Evolutionary conservation across 1,140 invertebrate genomes (phyloP), one percentile per base, ranked within the genome.

Genomic region (Drosophila bipectinata): DNA sequence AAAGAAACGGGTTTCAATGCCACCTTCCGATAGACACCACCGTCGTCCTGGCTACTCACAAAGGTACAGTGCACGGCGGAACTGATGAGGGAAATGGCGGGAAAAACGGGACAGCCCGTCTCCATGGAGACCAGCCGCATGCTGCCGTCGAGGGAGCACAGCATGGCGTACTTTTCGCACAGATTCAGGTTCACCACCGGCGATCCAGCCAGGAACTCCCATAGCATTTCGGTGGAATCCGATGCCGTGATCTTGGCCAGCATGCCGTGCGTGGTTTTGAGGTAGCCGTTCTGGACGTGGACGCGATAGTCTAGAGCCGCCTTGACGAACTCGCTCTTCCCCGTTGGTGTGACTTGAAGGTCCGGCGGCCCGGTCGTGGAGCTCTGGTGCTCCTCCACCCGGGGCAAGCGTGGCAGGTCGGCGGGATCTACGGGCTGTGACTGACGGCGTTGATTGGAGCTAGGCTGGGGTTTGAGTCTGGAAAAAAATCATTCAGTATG

Each of bases 111-210:
- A 7, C 56, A 78, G 24, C 91, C 91, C 7, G 78, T 92, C 4
- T 68, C 49, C 75, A 92, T 82, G 37, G 79, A 37, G 9, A 92
- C 45, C 10, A 92, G 62, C 8, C 91, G 79, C 59, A 92, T 61
- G 28, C 83, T 90, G 21, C 91, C 87, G 55, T 92, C 91, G 28
- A 91, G 61, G 15, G 87, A 87, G 58, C 91, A 90, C 18, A 92
- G 53, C 76, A 92, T 80, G 12, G 79, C 87, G 44, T 90, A 91
- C 56, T 92, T 92, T 1, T 66, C 62, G 45, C 89, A 91, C 34
- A 92, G 75, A 78, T 90, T 90, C 39, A 91, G 87, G 62, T 89
- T 92, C 6, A 89, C 77, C 39, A 92, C 61, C 8, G 91, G 87
- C 18, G 91, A 92, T 1, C 91, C 91, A 21, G 73, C 56, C 44